Evolutionary conservation across 2,113 vertebrate genomes (phyloP), one percentile per base, ranked within the genome.

Genomic region (Pomatorhinus ruficollis): DNA sequence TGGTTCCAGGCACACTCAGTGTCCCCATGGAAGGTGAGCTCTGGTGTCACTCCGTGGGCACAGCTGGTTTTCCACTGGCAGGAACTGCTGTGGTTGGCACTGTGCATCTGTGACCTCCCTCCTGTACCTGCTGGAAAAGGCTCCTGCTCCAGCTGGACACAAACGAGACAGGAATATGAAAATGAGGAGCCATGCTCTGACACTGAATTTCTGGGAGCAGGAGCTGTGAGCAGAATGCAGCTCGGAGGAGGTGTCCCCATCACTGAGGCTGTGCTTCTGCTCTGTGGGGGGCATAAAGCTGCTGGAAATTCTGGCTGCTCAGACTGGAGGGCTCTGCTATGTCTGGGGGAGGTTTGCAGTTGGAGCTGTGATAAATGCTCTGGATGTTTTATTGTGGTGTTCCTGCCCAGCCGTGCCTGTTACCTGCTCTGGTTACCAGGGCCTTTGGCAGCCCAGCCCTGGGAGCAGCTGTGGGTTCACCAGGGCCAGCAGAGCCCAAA

Each of bases 221-320:
- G 79, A 79, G 90, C 64, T 78, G 82, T 57, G 95, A 45, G 33
- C 64, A 28, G 91, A 60, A n/a, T 24, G 37, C 54, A 33, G 81
- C 77, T 10, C 0, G 0, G 28, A 74, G 69, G 52, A 42, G 54
- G 70, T 3, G 1, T 49, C 21, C 19, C 42, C 1, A 0, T 35
- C 24, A 27, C 77, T 19, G 57, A 56, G 44, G 54, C 44, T 3
- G 1, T 0, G 3, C 92, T 65, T 64, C 42, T 60, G 65, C 27
- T 64, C 83, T 22, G 35, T 11, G 56, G 6, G 39, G 68, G 44
- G 70, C n/a, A 69, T 33, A 69, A 75, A 93, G 37, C 66, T 82
- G 69, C 10, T 39, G 81, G 31, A 49, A 84, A 72, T 75, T 64
- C 56, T 63, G 92, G 28, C 66, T 77, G 81, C 85, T 85, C 57